A percentile compares a stretch with the other conserved stretches of the same genome.
These are phyloP conservation scores for Galbula dea DNA, from an alignment of 2,113 vertebrate species.

Conservation along the genomic window DNA sequence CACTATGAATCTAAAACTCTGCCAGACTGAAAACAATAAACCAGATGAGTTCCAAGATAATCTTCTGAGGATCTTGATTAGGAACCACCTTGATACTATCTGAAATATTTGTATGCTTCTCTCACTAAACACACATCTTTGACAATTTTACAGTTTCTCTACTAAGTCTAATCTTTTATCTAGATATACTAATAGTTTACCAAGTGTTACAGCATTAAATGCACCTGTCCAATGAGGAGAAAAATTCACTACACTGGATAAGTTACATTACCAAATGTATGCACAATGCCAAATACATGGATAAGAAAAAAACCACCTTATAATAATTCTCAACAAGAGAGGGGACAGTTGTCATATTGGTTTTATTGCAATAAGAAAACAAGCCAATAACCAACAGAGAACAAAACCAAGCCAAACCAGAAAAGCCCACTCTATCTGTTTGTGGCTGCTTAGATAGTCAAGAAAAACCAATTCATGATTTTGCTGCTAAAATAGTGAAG, in stretches of 20 bases:
- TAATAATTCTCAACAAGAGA: not conserved
- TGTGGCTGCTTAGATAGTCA: not conserved
- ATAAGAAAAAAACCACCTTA: not conserved
- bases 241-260: not conserved
- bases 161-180: not conserved
- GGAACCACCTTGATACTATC: not conserved
- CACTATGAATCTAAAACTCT: not conserved
- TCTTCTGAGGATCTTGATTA: not conserved
- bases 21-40: not conserved
- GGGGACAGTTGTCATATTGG: not conserved
- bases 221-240: not conserved
- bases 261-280: not conserved
- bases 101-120: not conserved
- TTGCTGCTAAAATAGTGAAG: not conserved
- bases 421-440: not conserved
- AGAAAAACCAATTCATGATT: not conserved
- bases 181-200: not conserved
- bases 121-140: not conserved
- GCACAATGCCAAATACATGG: not conserved
- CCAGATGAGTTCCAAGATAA: not conserved
- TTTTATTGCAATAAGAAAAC: not conserved
- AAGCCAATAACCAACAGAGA: fast-evolving
- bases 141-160: not conserved
- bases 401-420: not conserved
- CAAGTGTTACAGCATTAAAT: not conserved